Base-by-base conservation (phyloP, 2,888 invertebrate species). In the Oscheius sp. region DNA sequence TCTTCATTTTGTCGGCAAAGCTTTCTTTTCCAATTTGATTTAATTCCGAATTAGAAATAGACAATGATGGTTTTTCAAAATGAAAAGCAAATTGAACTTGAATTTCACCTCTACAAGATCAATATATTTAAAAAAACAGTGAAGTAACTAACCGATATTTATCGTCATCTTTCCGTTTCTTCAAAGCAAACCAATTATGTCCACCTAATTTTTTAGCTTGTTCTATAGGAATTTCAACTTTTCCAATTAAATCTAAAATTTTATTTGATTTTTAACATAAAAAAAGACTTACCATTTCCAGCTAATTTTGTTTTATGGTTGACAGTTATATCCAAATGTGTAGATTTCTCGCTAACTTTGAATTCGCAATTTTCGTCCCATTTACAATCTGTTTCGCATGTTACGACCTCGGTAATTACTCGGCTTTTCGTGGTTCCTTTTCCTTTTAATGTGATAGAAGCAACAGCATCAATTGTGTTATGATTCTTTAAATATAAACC, bases 281-380 rank as follows among this genome's bases (percentile, higher is more conserved):
- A 41, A 64, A 49, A 27, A 27, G 18, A 69, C 16, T 21, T 66
- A 75, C 75, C 72, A 23, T 72, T 72, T 12, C 76, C 73, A 9
- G 85, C 85, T 35, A 86, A 25, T 58, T 81, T 76, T 23, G 83
- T 69, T 66, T 86, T 86, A 29, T 81, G 73, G 53, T 84, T 78
- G 0, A 85, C 82, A 16, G 78, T 72, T 18, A 86, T 73, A 7
- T 71, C 56, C 2, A 86, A 69, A 16, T 78, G 68, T 13, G 77
- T 79, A 66, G 81, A 82, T 52, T 78, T 80, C n/a, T 86, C 86
- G 29, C 72, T 79, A 52, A 86, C 49, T 73, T 81, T 78, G 74
- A 86, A 87, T 83, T 87, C 87, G 45, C 83, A 84, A 58, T 81
- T 76, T 72, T 87, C 86, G 68, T 86, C 84, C 86, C 86, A 87